phyloP scores from a whole-genome alignment of 2,797 vertebrate genomes.

The Arrhamphus sclerolepis region DNA sequence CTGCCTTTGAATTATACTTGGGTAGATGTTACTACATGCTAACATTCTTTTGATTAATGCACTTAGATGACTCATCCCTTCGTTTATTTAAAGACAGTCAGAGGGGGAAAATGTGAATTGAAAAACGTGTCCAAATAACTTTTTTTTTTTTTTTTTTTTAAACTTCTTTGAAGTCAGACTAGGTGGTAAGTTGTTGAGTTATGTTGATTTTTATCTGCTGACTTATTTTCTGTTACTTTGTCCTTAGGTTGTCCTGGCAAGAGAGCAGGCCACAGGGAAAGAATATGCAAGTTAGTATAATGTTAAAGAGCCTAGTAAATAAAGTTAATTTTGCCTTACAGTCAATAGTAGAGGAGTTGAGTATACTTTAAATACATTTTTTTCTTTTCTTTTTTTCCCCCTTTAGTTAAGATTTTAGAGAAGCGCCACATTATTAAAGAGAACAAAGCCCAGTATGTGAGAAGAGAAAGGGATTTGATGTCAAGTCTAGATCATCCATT shows the following conservation, averaged over 20 bases:
- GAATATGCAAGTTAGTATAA: slow-evolving; percentile 96
- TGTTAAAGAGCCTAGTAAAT: neutral
- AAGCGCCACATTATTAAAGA: slow-evolving; percentile 99
- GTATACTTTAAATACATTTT: slow-evolving; percentile 14
- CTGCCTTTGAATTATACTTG: slow-evolving; percentile 43
- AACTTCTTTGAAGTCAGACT: slow-evolving; percentile 10
- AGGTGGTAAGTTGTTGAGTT: slow-evolving; percentile 15
- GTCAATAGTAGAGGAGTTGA: neutral
- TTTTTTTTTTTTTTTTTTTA: no score
- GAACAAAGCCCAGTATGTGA: slow-evolving; percentile 98
- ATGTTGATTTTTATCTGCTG: slow-evolving; percentile 14
- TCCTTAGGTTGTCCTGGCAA: slow-evolving; percentile 94
- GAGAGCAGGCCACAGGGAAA: slow-evolving; percentile 91
- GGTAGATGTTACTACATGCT: slow-evolving; percentile 70
- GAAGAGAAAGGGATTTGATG: slow-evolving; percentile 96
- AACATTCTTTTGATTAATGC: slow-evolving; percentile 70
- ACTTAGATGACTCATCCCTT: slow-evolving; percentile 58
- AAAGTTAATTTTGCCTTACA: neutral
- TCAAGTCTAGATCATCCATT: slow-evolving; percentile 97
- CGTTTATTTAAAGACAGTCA: slow-evolving; percentile 44
- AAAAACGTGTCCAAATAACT: slow-evolving; percentile 29
- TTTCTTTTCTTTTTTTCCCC: slow-evolving; percentile 33
- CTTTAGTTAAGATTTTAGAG: slow-evolving; percentile 97
- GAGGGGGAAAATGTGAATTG: neutral
- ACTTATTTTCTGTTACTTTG: slow-evolving; percentile 15